Percentiles rank a stretch among this genome's conserved stretches.
These are phyloP conservation scores for Pogonophryne albipinna DNA, from an alignment of 2,797 vertebrate species.

Conservation along the genomic window DNA sequence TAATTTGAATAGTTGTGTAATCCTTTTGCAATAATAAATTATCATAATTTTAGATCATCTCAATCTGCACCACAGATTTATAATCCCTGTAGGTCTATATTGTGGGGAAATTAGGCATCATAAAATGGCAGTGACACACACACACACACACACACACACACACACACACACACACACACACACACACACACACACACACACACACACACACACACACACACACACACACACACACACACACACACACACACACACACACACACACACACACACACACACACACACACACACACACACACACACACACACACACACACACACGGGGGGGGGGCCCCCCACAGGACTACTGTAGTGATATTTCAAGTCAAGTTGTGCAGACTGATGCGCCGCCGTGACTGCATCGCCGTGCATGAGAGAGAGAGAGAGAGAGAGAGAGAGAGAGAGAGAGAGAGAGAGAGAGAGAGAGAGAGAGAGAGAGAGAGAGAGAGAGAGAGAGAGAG, in stretches of 20 bases:
- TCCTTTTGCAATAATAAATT: not conserved
- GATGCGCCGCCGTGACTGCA: not conserved
- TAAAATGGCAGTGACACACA: slow-evolving; percentile 3
- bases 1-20: not conserved
- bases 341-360: slow-evolving; percentile 45
- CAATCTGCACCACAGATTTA: not conserved
- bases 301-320: not conserved
- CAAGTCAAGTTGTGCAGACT: slow-evolving; percentile 38
- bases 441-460: too few species aligned
- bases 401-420: slow-evolving; percentile 15
- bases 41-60: not conserved
- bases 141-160: not conserved
- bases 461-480: too few species aligned
- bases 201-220: not conserved
- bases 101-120: not conserved
- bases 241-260: not conserved
- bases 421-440: not conserved
- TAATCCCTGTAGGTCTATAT: not conserved
- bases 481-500: too few species aligned
- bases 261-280: not conserved
- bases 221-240: not conserved
- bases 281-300: not conserved
- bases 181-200: not conserved
- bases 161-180: not conserved
- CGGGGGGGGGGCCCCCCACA: slow-evolving; percentile 21